Percentiles rank a stretch among this genome's conserved stretches.
Evolutionary conservation across 2,888 invertebrate genomes (phyloP).

Genomic region (Chromoteleia sp.): DNA sequence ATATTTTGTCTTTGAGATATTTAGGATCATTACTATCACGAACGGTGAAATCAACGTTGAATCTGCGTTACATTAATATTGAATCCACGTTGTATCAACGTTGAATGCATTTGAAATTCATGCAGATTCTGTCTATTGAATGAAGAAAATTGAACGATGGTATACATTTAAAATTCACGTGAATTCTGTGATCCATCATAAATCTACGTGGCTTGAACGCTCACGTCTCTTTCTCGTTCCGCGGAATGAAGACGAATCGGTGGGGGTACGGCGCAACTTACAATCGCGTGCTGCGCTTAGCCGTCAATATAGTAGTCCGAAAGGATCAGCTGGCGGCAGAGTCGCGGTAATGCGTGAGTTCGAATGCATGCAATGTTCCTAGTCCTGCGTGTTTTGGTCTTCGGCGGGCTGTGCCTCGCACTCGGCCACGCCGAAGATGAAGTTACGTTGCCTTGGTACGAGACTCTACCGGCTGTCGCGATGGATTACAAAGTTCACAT

Average conservation of each 20-base stretch:
- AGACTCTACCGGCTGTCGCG: slow-evolving; percentile 94
- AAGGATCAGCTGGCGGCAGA: slow-evolving; percentile 31
- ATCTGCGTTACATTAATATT: too few species aligned
- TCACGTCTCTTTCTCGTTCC: too few species aligned
- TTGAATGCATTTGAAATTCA: too few species aligned
- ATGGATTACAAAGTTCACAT: slow-evolving; percentile 98
- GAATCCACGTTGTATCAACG: too few species aligned
- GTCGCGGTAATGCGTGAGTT: slow-evolving; percentile 32
- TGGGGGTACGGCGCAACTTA: not conserved
- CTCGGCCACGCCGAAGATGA: slow-evolving; percentile 76
- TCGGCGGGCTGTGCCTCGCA: slow-evolving; percentile 66
- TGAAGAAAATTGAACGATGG: too few species aligned
- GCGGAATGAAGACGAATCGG: not conserved
- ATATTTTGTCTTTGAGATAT: too few species aligned
- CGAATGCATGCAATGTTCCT: slow-evolving; percentile 73
- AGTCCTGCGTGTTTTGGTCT: slow-evolving; percentile 70
- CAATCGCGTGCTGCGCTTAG: not conserved
- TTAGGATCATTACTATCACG: too few species aligned
- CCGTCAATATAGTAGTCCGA: slow-evolving; percentile 7
- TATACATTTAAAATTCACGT: too few species aligned
- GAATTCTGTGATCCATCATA: too few species aligned
- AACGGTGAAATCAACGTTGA: too few species aligned
- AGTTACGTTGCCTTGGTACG: slow-evolving; percentile 91
- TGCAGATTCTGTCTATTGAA: too few species aligned
- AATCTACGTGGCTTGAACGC: too few species aligned